phyloP scores from a whole-genome alignment of 35 echinoderm and acorn worm genomes.

The Lytechinus pictus region DNA sequence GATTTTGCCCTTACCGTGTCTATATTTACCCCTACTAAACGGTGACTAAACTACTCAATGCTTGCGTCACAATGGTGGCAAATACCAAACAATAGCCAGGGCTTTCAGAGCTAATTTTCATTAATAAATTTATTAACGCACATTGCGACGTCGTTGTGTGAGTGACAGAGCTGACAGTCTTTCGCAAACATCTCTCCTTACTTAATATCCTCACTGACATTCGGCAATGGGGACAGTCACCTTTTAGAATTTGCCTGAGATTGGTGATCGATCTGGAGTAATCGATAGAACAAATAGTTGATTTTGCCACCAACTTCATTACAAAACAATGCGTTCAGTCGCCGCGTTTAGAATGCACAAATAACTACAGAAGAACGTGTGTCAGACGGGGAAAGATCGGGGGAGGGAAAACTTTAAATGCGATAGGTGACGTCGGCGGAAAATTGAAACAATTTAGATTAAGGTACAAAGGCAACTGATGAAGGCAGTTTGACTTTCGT shows the following conservation, averaged over 20 bases:
- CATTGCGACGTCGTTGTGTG: not conserved
- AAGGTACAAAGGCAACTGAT: not conserved
- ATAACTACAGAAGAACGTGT: not conserved
- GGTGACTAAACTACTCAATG: not conserved
- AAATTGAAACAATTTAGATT: conserved; percentile 36
- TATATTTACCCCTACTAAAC: not conserved
- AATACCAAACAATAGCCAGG: not conserved
- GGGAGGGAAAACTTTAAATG: not conserved
- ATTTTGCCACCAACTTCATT: conserved; percentile 23
- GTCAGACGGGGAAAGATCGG: not conserved
- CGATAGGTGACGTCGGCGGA: not conserved
- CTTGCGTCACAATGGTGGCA: not conserved
- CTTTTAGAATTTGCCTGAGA: conserved; percentile 45
- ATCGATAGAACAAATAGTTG: conserved; percentile 21
- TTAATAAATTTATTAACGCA: not conserved
- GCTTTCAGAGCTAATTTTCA: conserved; percentile 4
- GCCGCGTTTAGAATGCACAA: conserved; percentile 30
- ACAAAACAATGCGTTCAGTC: conserved; percentile 2
- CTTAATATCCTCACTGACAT: not conserved
- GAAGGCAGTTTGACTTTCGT: conserved; percentile 14
- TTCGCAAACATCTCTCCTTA: not conserved
- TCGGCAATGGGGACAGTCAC: not conserved
- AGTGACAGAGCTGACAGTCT: not conserved
- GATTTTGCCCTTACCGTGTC: not conserved
- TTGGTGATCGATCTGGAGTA: not conserved